Conservation (phyloP, 64 coral and sea anemone species). For the Montipora capricornis region DNA sequence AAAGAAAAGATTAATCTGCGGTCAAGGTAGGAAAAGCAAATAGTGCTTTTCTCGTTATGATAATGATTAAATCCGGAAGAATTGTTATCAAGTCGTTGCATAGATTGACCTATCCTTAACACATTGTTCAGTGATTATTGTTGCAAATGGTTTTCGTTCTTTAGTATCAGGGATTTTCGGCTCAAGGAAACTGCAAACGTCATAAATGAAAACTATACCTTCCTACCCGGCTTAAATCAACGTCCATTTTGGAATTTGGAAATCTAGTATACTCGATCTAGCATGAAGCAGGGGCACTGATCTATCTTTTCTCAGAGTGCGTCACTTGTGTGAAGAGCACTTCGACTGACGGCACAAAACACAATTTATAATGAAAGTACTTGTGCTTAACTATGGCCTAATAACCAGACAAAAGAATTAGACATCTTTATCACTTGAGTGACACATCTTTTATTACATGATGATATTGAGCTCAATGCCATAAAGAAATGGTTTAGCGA, state of each 20-base stretch:
- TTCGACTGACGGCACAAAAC: background rate
- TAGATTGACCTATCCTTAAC: background rate
- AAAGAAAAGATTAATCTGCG: background rate
- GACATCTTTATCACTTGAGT: background rate
- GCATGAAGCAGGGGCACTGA: no score
- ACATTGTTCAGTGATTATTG: background rate
- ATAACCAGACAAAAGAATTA: background rate
- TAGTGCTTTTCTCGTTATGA: background rate
- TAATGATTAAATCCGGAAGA: no score
- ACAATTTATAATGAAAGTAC: background rate
- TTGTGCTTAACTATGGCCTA: background rate
- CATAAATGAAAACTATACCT: no score
- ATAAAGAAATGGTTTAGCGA: background rate
- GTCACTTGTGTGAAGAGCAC: no score
- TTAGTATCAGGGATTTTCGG: no score
- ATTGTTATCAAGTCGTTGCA: background rate
- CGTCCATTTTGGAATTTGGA: no score
- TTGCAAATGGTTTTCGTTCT: no score
- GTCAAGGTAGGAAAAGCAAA: conserved; percentile 27
- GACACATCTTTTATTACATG: background rate
- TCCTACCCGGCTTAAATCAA: no score
- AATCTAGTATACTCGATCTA: no score
- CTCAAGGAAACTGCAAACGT: no score
- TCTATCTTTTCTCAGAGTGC: no score
- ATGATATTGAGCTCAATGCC: background rate